These are phyloP conservation scores for Habroteleia sp. DNA, from an alignment of 2,888 invertebrate genomes.

Conservation along the genomic window DNA sequence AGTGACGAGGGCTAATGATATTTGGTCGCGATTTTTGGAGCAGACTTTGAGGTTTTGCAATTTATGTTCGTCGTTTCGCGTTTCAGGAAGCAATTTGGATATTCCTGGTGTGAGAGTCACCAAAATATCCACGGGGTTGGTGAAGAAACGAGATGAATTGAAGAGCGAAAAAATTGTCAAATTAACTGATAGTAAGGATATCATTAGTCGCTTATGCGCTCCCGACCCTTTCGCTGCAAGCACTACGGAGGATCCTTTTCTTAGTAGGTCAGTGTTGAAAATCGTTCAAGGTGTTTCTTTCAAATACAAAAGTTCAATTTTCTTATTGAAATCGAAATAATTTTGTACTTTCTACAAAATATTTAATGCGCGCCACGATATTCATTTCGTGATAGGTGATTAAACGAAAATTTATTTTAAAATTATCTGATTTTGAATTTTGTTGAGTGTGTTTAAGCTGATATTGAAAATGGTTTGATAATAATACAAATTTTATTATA, in stretches of 20 bases:
- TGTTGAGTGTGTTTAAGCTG: too few species aligned
- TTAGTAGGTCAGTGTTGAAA: conserved; percentile 78
- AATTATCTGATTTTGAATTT: too few species aligned
- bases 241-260: conserved; percentile 86
- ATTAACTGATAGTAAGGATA: conserved; percentile 74
- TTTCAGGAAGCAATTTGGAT: conserved; percentile 59
- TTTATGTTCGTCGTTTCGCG: conserved; percentile 4
- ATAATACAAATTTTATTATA: too few species aligned
- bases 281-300: too few species aligned
- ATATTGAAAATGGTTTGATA: too few species aligned
- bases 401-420: too few species aligned
- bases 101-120: conserved; percentile 72
- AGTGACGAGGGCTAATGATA: conserved; percentile 23
- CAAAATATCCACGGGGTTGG: conserved; percentile 69
- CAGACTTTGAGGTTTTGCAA: too few species aligned
- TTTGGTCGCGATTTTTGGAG: too few species aligned
- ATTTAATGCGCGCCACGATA: too few species aligned
- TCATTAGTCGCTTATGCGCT: conserved; percentile 79
- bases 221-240: conserved; percentile 83
- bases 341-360: neutral
- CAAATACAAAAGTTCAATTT: too few species aligned
- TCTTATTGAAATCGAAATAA: too few species aligned
- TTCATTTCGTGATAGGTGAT: too few species aligned
- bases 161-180: conserved; percentile 67
- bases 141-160: conserved; percentile 45